phyloP scores from a whole-genome alignment of 2,113 vertebrate species.

The Amazona vittata region DNA sequence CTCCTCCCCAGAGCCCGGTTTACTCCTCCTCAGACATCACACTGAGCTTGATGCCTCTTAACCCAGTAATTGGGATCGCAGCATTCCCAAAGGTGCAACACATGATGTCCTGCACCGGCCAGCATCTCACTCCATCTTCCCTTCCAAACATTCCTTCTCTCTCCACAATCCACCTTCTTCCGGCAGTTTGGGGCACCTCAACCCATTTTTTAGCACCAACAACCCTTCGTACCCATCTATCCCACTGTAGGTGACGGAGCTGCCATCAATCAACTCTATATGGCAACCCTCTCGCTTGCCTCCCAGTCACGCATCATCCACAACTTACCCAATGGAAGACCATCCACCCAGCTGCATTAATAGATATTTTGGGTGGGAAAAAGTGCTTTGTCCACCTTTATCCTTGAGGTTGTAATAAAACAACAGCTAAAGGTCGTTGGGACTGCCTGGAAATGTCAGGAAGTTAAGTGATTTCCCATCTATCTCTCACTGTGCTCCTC shows the following conservation, averaged over 20 bases:
- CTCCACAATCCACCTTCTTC: background rate
- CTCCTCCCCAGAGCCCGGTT: conserved; percentile 37
- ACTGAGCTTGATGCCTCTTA: background rate
- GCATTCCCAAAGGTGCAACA: background rate
- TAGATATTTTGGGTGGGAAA: accelerated
- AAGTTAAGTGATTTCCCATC: background rate
- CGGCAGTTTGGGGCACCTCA: background rate
- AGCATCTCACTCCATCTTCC: background rate
- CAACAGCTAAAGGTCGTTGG: background rate
- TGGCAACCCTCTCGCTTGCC: accelerated
- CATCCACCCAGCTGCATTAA: background rate
- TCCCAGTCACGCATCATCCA: background rate
- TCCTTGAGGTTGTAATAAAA: background rate
- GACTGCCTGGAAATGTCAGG: background rate
- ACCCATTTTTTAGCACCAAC: background rate
- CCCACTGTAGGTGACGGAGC: accelerated
- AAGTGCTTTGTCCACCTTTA: background rate
- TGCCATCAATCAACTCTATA: accelerated
- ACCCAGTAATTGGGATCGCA: background rate
- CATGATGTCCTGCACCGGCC: background rate
- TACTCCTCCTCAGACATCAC: background rate
- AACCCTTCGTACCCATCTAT: accelerated
- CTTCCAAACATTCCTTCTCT: background rate
- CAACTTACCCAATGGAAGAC: background rate
- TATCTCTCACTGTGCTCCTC: background rate